Conservation (phyloP, 2,113 vertebrate genomes). For the Bufo gargarizans region DNA sequence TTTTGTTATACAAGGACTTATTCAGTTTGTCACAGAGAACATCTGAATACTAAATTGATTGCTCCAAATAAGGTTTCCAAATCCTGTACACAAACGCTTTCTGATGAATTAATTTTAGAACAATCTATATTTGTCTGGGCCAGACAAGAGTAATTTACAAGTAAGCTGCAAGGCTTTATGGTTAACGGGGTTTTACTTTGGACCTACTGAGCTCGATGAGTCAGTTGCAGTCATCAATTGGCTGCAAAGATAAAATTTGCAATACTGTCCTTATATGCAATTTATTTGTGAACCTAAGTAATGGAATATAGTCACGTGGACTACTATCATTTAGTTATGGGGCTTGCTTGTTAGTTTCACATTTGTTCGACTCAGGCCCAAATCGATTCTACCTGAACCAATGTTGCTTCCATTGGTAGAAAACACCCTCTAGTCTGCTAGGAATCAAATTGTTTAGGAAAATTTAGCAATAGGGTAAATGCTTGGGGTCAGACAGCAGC, state of each 20-base stretch:
- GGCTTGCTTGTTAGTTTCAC: background rate
- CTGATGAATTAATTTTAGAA: conserved; percentile 23
- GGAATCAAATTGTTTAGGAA: too few species aligned
- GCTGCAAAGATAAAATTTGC: background rate
- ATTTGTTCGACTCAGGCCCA: background rate
- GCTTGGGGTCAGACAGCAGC: too few species aligned
- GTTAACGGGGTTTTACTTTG: conserved; percentile 16
- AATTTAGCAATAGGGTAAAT: too few species aligned
- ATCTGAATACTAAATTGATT: conserved; percentile 46
- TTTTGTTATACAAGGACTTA: conserved; percentile 19
- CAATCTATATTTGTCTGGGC: conserved; percentile 17
- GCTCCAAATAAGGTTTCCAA: conserved; percentile 16
- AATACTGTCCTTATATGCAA: background rate
- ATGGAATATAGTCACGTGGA: background rate
- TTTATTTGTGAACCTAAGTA: background rate
- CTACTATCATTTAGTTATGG: background rate
- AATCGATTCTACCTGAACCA: background rate
- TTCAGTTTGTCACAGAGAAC: conserved; percentile 29
- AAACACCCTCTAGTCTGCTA: too few species aligned
- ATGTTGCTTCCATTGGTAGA: too few species aligned
- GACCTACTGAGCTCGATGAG: background rate
- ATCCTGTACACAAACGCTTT: conserved; percentile 20
- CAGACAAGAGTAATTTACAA: conserved; percentile 13
- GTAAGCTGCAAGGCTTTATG: background rate
- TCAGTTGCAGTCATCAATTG: background rate